Evolutionary conservation across 2,888 invertebrate genomes (phyloP), one percentile per base, ranked within the genome.

Genomic region (Drosophila kuntzei): DNA sequence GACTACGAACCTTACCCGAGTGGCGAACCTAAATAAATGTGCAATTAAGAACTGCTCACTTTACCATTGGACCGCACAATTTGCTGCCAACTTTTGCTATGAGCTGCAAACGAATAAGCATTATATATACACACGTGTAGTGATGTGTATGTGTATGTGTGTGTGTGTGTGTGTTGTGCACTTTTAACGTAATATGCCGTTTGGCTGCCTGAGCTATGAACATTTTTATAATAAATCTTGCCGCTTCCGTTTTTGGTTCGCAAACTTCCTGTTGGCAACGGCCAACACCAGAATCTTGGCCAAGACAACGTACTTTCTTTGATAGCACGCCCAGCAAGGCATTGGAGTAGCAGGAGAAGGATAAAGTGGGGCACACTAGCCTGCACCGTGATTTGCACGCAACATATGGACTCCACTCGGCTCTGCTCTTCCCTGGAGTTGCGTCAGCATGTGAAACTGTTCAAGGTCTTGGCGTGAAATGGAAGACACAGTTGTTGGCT

Each of bases 41-140:
- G 91, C 90, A 90, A 91, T 90, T 91, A 90, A 90, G 90, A 90
- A 90, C 83, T 90, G 85, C 82, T 90, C 82, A 72, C 87, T 76
- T 83, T 77, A 74, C 83, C 84, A 77, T 89, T 87, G 84, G 89
- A 84, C 83, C 89, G 72, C 87, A 84, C 87, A 84, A 88, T 89
- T 83, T 86, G 86, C 79, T 86, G 80, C 88, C 84, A 84, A 89
- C 76, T 80, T 84, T 72, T 57, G 65, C 71, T 50, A 64, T 61
- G 59, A 58, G 46, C 58, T 62, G 64, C 37, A 50, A 34, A 51
- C 44, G 64, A 39, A 64, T 51, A 62, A 27, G 61, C 62, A 66
- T 65, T 55, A 62, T 36, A 39, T 53, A 68, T 63, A 46, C 47
- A 32, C 27, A 16, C 55, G 49, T 32, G n/a, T 57, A 14, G 36